A percentile compares a stretch with the other conserved stretches of the same genome.
These are phyloP conservation scores for Agapornis roseicollis DNA, from an alignment of 2,113 vertebrate species.

Conservation along the genomic window DNA sequence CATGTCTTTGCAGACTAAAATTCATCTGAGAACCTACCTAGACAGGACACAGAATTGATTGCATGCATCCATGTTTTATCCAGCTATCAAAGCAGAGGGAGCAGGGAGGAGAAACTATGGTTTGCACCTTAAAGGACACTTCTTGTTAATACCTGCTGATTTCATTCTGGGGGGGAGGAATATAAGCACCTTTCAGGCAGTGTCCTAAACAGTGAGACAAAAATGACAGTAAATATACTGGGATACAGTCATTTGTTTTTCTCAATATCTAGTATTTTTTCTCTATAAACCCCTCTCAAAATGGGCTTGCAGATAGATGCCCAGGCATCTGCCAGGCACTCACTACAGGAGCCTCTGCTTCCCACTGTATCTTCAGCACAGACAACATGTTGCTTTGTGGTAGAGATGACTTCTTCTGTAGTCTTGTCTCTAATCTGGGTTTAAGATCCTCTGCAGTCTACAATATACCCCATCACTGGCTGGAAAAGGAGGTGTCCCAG, in stretches of 20 bases:
- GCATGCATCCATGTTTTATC: accelerated
- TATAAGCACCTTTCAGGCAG: background rate
- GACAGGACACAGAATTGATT: background rate
- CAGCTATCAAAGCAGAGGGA: background rate
- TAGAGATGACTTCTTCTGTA: background rate
- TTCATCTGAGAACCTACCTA: background rate
- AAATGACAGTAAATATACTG: background rate
- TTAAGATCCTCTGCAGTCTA: background rate
- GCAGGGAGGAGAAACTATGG: background rate
- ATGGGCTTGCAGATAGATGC: background rate
- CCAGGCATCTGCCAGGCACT: background rate
- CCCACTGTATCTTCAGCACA: background rate
- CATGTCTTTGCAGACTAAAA: background rate
- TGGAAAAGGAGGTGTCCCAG: background rate
- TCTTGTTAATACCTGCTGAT: background rate
- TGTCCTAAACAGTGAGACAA: background rate
- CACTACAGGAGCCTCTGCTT: accelerated
- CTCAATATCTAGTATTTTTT: background rate
- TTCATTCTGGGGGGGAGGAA: background rate
- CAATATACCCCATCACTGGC: accelerated
- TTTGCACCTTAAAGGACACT: background rate
- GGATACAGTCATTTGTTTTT: background rate
- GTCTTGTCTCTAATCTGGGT: background rate
- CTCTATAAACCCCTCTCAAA: background rate
- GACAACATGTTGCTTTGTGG: background rate